Conservation (phyloP, 2,888 invertebrate species). For the Ennomos quercinarius region DNA sequence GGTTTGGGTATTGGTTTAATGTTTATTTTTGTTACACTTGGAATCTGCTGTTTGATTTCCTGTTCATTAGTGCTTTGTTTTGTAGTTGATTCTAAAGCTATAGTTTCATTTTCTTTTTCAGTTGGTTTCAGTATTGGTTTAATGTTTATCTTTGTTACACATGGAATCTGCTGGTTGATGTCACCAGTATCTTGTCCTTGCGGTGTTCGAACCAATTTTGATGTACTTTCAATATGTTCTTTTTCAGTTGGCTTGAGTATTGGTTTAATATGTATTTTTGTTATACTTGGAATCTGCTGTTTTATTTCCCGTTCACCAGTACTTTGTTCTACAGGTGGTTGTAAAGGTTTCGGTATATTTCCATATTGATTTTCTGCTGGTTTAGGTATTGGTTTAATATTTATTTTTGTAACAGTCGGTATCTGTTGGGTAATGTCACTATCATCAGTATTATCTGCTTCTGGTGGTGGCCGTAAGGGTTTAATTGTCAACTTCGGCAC, state of each 20-base stretch:
- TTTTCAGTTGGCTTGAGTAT: slow-evolving; percentile 64
- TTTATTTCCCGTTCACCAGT: slow-evolving; percentile 33
- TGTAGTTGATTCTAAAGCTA: background rate
- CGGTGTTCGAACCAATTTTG: slow-evolving; percentile 1
- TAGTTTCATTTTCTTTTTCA: slow-evolving; percentile 55
- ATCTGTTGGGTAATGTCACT: slow-evolving; percentile 47
- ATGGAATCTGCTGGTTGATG: slow-evolving; percentile 55
- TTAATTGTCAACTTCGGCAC: slow-evolving; percentile 77
- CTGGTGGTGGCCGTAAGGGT: slow-evolving; percentile 60
- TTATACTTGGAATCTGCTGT: slow-evolving; percentile 60
- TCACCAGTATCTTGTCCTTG: slow-evolving; percentile 18
- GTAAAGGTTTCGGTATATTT: slow-evolving; percentile 29
- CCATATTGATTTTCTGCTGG: slow-evolving; percentile 57
- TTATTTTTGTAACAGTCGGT: slow-evolving; percentile 64
- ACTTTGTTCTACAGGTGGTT: slow-evolving; percentile 7
- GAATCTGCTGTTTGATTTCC: slow-evolving; percentile 47
- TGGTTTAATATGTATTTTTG: slow-evolving; percentile 74
- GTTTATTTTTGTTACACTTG: slow-evolving; percentile 65
- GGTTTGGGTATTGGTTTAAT: slow-evolving; percentile 76
- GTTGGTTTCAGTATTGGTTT: slow-evolving; percentile 73
- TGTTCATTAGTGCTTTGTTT: slow-evolving; percentile 28
- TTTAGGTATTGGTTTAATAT: slow-evolving; percentile 76
- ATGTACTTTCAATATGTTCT: slow-evolving; percentile 41
- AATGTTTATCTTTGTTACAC: slow-evolving; percentile 67
- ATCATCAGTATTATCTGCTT: slow-evolving; percentile 39